Evolutionary conservation across 2,113 vertebrate genomes (phyloP).

Genomic region (Tachycineta bicolor): DNA sequence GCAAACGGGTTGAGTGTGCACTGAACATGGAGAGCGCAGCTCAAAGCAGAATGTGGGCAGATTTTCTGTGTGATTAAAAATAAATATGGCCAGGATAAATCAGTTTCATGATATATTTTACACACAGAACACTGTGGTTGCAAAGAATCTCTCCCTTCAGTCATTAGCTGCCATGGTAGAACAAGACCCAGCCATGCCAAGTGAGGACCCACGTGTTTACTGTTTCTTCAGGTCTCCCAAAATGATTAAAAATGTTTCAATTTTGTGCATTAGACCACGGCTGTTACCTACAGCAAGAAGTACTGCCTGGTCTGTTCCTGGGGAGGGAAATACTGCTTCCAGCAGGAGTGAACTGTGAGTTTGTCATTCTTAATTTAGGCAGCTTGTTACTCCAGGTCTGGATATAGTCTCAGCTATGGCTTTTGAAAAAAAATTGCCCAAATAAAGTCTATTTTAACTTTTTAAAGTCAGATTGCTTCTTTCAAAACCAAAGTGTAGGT

Average conservation of each 20-base stretch:
- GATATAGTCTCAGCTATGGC: neutral
- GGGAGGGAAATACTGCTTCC: neutral
- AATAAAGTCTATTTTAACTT: neutral
- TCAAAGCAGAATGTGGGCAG: neutral
- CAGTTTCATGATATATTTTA: neutral
- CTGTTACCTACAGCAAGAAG: neutral
- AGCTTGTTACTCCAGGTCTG: neutral
- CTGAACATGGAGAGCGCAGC: neutral
- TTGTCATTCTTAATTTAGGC: neutral
- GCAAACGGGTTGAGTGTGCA: neutral
- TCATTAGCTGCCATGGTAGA: neutral
- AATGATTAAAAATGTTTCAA: neutral
- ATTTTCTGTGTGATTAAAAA: neutral
- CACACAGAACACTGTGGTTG: rapidly evolving
- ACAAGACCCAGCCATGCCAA: neutral
- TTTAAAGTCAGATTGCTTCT: neutral
- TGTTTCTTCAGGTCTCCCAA: neutral
- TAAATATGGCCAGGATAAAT: neutral
- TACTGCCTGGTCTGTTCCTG: neutral
- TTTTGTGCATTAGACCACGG: neutral
- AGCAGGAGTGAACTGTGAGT: neutral
- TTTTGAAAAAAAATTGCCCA: neutral
- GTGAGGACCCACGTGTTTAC: neutral
- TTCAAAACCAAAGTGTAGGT: neutral
- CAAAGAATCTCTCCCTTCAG: neutral